These are phyloP conservation scores for Drosophila neocordata DNA, from an alignment of 1,140 invertebrate species.

Conservation along the genomic window DNA sequence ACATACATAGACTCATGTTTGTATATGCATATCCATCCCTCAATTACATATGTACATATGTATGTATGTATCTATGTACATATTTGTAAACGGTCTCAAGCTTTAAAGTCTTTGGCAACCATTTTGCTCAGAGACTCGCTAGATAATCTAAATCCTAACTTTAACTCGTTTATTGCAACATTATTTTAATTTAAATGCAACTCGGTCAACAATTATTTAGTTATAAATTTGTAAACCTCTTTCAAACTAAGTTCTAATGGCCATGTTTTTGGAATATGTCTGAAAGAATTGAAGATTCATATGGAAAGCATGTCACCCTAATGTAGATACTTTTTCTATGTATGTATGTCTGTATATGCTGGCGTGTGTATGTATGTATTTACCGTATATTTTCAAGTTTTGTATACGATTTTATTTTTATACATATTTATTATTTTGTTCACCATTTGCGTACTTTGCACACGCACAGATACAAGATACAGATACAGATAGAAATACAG, in stretches of 20 bases:
- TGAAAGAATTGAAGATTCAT: not conserved
- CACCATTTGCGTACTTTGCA: conserved; percentile 48
- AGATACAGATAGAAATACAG: not conserved
- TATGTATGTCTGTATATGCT: too few species aligned
- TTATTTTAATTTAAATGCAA: too few species aligned
- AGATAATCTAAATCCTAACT: not conserved
- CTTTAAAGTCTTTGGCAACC: too few species aligned
- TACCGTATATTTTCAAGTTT: conserved; percentile 10
- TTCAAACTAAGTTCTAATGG: not conserved
- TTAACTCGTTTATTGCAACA: not conserved
- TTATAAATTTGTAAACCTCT: too few species aligned
- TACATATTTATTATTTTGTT: conserved; percentile 40
- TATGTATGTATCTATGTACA: too few species aligned
- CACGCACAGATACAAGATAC: conserved; percentile 27
- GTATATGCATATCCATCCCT: too few species aligned
- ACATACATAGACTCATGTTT: too few species aligned
- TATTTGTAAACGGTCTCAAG: not conserved
- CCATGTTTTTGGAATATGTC: not conserved
- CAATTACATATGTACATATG: too few species aligned
- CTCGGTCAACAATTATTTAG: too few species aligned
- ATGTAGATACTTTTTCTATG: not conserved
- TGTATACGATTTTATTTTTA: conserved; percentile 62
- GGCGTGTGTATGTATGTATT: not conserved
- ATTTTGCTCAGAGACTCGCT: too few species aligned
- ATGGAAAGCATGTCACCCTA: not conserved